Percentiles rank a stretch among this genome's conserved stretches.
phyloP scores from a whole-genome alignment of 2,113 vertebrate genomes.

The Sula dactylatra region DNA sequence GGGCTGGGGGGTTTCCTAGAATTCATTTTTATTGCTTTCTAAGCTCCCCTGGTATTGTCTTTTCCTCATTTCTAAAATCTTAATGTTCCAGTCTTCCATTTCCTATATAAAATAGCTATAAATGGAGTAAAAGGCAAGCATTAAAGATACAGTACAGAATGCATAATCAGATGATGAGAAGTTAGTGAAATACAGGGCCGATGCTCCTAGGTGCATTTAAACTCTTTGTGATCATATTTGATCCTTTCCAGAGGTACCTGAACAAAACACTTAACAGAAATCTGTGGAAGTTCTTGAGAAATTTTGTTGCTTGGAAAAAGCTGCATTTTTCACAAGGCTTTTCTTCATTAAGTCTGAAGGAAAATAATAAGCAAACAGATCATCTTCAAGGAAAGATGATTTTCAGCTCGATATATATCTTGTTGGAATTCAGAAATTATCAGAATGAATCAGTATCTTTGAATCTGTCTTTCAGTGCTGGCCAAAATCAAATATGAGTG shows the following conservation, averaged over 20 bases:
- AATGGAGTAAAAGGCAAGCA: background rate
- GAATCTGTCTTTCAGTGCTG: background rate
- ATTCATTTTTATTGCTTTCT: background rate
- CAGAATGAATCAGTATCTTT: background rate
- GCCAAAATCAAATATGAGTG: background rate
- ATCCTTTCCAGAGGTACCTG: background rate
- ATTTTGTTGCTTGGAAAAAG: background rate
- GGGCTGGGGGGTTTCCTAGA: too few relatives aligned
- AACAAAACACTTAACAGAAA: background rate
- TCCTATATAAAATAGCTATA: background rate
- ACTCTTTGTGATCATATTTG: background rate
- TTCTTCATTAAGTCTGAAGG: background rate
- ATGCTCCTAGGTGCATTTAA: background rate
- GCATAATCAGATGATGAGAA: background rate
- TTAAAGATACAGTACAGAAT: background rate
- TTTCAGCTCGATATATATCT: background rate
- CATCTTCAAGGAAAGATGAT: background rate
- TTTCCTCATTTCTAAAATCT: conserved; percentile 17
- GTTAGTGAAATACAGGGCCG: background rate
- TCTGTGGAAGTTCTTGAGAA: background rate
- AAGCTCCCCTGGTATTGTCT: background rate
- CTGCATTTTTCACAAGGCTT: background rate
- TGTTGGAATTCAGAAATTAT: background rate
- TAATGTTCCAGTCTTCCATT: background rate
- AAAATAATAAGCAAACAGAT: background rate